Percentiles rank a stretch among this genome's conserved stretches.
These are phyloP conservation scores for Pseudomyrmex concolor DNA, from an alignment of 1,140 invertebrate species.

Conservation along the genomic window DNA sequence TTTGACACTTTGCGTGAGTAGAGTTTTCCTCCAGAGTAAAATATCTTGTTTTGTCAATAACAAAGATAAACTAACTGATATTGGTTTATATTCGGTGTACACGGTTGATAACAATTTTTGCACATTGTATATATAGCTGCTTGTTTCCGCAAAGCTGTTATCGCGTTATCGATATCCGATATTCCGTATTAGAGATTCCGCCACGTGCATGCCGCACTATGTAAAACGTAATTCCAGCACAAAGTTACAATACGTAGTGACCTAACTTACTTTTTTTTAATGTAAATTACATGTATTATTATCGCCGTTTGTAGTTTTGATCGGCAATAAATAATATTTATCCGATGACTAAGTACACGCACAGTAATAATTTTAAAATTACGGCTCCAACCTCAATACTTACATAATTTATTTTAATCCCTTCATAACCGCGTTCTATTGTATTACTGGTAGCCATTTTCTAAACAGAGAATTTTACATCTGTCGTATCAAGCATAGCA, in stretches of 20 bases:
- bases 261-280: slow-evolving; percentile 56
- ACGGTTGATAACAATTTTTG: slow-evolving; percentile 30
- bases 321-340: slow-evolving; percentile 26
- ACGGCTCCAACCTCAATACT: not conserved
- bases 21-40: not conserved
- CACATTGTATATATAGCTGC: slow-evolving; percentile 31
- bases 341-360: slow-evolving; percentile 11
- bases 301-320: slow-evolving; percentile 34
- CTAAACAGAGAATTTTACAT: not conserved
- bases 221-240: slow-evolving; percentile 38
- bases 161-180: slow-evolving; percentile 58
- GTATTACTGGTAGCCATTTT: not conserved
- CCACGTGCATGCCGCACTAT: slow-evolving; percentile 30
- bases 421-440: not conserved
- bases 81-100: not conserved
- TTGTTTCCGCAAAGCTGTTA: slow-evolving; percentile 51
- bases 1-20: not conserved
- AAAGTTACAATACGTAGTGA: slow-evolving; percentile 57
- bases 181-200: slow-evolving; percentile 48
- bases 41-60: not conserved
- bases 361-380: slow-evolving; percentile 22
- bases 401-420: not conserved
- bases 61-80: not conserved
- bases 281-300: slow-evolving; percentile 55
- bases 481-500: not conserved